Percentiles rank a stretch among this genome's conserved stretches.
Evolutionary conservation across 2,888 invertebrate genomes (phyloP).

Genomic region (Caenorhabditis parvicauda): DNA sequence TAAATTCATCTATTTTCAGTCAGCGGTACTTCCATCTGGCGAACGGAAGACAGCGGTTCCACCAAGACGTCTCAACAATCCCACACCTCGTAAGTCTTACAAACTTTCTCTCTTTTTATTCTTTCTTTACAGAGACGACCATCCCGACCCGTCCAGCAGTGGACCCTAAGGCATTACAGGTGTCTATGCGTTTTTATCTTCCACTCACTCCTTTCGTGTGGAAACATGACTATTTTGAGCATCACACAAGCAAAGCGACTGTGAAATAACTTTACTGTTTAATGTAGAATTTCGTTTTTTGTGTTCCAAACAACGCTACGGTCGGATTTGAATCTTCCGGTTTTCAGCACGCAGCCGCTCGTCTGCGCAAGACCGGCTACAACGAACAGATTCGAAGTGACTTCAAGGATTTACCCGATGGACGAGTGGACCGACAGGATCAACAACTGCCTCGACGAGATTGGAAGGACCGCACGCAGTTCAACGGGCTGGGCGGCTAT

Average conservation of each 20-base stretch:
- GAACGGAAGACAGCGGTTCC: slow-evolving; percentile 59
- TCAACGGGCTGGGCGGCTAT: slow-evolving; percentile 46
- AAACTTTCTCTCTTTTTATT: slow-evolving; percentile 1
- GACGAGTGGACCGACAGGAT: slow-evolving; percentile 56
- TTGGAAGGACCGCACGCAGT: slow-evolving; percentile 56
- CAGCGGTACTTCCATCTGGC: slow-evolving; percentile 56
- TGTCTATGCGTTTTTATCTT: too few relatives aligned
- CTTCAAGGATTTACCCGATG: slow-evolving; percentile 40
- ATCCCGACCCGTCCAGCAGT: slow-evolving; percentile 53
- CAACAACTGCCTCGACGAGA: slow-evolving; percentile 57
- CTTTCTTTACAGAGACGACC: slow-evolving; percentile 36
- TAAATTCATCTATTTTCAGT: slow-evolving; percentile 23
- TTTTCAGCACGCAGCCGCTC: slow-evolving; percentile 60
- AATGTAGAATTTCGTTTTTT: background rate
- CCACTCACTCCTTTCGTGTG: too few relatives aligned
- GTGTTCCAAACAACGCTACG: background rate
- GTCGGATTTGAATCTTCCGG: too few relatives aligned
- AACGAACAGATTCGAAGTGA: slow-evolving; percentile 50
- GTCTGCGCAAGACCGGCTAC: slow-evolving; percentile 62
- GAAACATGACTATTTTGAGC: background rate
- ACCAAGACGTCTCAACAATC: slow-evolving; percentile 54
- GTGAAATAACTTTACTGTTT: background rate
- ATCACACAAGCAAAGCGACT: too few relatives aligned
- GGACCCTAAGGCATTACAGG: slow-evolving; percentile 57
- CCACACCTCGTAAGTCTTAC: slow-evolving; percentile 35